Evolutionary conservation across 2,797 vertebrate genomes (phyloP).

Genomic region (Crax fasciolata): DNA sequence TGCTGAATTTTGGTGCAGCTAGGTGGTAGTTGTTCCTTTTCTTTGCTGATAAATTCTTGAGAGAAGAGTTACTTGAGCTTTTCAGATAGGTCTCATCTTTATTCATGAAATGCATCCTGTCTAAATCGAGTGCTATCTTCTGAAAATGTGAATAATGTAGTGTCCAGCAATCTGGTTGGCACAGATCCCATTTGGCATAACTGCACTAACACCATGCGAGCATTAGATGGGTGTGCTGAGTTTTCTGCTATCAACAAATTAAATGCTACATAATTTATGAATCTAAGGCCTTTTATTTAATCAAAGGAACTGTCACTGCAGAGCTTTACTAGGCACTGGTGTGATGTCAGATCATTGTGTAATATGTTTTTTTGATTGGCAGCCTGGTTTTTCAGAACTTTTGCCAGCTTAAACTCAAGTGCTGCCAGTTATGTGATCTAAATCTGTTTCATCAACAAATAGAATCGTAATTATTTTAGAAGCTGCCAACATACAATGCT

Average conservation of each 20-base stretch:
- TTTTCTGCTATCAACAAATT: slow-evolving; percentile 65
- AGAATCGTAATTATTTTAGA: slow-evolving; percentile 37
- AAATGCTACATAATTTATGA: slow-evolving; percentile 68
- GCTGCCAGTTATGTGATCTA: slow-evolving; percentile 13
- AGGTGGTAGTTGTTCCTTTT: background rate
- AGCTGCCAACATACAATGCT: background rate
- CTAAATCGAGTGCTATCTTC: slow-evolving; percentile 16
- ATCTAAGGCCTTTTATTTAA: slow-evolving; percentile 49
- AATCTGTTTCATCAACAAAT: slow-evolving; percentile 41
- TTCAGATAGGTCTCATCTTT: slow-evolving; percentile 15
- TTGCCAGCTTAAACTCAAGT: slow-evolving; percentile 50
- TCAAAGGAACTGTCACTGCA: slow-evolving; percentile 52
- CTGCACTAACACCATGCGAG: slow-evolving; percentile 9
- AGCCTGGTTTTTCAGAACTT: slow-evolving; percentile 43
- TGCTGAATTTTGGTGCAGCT: slow-evolving; percentile 17
- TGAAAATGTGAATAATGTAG: slow-evolving; percentile 36
- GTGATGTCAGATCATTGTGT: slow-evolving; percentile 56
- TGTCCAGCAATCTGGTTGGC: slow-evolving; percentile 66
- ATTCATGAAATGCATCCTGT: slow-evolving; percentile 27
- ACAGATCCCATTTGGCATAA: slow-evolving; percentile 36
- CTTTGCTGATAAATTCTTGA: background rate
- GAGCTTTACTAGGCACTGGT: slow-evolving; percentile 44
- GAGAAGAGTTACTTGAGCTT: background rate
- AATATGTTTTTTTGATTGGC: slow-evolving; percentile 49
- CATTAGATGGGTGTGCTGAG: slow-evolving; percentile 58